phyloP scores from a whole-genome alignment of 2,113 vertebrate genomes.

The Xiphias gladius region DNA sequence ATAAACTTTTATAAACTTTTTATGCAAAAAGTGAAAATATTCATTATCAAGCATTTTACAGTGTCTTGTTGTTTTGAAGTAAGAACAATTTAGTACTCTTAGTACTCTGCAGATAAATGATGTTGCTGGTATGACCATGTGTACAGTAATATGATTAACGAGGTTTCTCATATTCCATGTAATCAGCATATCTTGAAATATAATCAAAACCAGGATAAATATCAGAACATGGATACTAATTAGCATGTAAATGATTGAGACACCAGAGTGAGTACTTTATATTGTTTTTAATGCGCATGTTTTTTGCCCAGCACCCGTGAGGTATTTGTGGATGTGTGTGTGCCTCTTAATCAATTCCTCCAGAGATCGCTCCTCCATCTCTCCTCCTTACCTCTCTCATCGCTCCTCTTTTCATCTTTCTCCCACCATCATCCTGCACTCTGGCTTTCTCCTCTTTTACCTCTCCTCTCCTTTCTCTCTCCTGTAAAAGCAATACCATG shows the following conservation, averaged over 20 bases:
- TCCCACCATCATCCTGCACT: constrained; percentile 6
- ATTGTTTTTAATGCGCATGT: neutral
- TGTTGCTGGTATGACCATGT: neutral
- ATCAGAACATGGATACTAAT: neutral
- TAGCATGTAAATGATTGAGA: neutral
- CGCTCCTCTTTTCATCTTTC: constrained; percentile 18
- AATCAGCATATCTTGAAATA: neutral
- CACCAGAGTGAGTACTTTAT: no score
- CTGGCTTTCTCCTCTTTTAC: constrained; percentile 12
- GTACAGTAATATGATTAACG: neutral
- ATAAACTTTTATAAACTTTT: no score
- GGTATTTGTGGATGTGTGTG: constrained; percentile 9
- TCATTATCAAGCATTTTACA: no score
- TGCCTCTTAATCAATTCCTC: neutral
- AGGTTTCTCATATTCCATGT: neutral
- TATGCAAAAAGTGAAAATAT: no score
- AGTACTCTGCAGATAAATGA: neutral
- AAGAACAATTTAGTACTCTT: no score
- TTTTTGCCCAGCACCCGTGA: neutral
- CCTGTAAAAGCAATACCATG: constrained; percentile 71
- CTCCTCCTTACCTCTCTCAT: constrained; percentile 9
- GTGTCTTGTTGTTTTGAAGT: no score
- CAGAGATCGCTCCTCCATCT: constrained; percentile 16
- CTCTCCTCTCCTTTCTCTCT: constrained; percentile 38
- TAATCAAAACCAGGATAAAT: neutral